Evolutionary conservation across 1,140 invertebrate genomes (phyloP), one percentile per base, ranked within the genome.

Genomic region (Microplitis mediator): DNA sequence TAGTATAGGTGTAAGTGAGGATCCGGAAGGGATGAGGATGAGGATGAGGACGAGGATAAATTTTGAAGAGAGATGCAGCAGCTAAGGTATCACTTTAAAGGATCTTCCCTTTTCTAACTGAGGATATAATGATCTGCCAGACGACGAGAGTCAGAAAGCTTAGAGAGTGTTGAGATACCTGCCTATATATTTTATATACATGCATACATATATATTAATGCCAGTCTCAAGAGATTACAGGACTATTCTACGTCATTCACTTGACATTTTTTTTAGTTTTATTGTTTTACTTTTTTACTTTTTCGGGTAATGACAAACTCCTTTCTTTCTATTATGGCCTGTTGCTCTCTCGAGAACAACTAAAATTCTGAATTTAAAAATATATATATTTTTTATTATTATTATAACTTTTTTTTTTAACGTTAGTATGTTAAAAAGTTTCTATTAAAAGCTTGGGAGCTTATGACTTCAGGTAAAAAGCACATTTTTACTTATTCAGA

Each of bases 1-100:
- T 0, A 23, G 14, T n/a, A 23, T 54, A 54, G 16, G 75, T 78
- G 78, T 74, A 77, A 74, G 74, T 65, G 71, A 63, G 71, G 77
- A 76, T 79, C 73, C 76, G 75, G 72, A 77, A 75, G 34, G 13
- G 51, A 68, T 45, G 65, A 54, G 56, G 16, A 58, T 31, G 23
- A 23, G 23, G 23, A 23, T 23, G 23, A 54, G 13, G 51, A 68
- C 11, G 65, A 54, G 56, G 16, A 58, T 31, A 31, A 23, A 31
- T 31, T 58, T 58, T 9, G 23, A 9, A 23, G 56, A 23, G 9
- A 58, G 4, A 58, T 31, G 4, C 56, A 23, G 23, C 56, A 58
- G 56, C 23, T 8, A 31, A 58, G 56, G 56, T 58, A 58, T 58
- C 56, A 31, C 56, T 23, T 58, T 58, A 58, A 58, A 58, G 56